Percentiles rank a stretch among this genome's conserved stretches.
Conservation (phyloP, 2,113 vertebrate genomes). For the Poicephalus gulielmi region DNA sequence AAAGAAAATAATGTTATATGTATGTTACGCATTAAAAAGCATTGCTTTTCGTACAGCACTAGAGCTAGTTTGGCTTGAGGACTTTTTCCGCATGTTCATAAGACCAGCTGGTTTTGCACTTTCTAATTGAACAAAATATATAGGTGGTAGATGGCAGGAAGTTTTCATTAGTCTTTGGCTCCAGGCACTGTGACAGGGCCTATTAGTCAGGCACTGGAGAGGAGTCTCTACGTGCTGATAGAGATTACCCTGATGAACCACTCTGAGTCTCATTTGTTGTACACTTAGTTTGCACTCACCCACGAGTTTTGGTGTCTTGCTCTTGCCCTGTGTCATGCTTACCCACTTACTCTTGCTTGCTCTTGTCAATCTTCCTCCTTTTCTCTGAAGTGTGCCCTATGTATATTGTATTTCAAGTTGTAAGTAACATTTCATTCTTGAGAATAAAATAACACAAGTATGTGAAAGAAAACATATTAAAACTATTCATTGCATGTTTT, state of each 20-base stretch:
- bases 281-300: neutral
- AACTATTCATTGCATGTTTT: neutral
- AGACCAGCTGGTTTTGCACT: neutral
- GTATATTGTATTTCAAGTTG: neutral
- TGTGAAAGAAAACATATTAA: neutral
- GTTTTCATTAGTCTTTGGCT: neutral
- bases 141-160: neutral
- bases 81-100: neutral
- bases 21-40: neutral
- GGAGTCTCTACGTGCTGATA: neutral
- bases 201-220: neutral
- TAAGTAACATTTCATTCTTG: neutral
- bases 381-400: neutral
- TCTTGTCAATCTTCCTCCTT: neutral
- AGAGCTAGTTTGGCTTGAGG: neutral
- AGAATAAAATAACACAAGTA: neutral
- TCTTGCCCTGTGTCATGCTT: neutral
- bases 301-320: neutral
- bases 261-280: neutral
- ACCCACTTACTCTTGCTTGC: neutral
- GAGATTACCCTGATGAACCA: neutral
- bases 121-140: neutral
- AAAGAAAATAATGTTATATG: neutral
- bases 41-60: neutral
- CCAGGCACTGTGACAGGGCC: neutral